Evolutionary conservation across 2,888 invertebrate genomes (phyloP).

Genomic region (Epiblema foenella): DNA sequence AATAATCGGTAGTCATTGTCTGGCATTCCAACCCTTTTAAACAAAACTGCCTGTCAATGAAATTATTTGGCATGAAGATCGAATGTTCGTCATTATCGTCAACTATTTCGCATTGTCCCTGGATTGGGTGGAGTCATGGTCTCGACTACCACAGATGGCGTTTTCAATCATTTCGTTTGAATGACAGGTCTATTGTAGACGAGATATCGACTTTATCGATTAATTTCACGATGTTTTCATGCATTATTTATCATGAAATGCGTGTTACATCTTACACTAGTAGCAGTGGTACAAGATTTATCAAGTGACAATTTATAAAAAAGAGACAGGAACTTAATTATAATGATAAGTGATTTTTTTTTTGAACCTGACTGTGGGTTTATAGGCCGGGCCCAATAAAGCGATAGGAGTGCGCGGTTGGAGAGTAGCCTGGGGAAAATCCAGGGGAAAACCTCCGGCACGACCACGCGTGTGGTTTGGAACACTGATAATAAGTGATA

Average conservation of each 20-base stretch:
- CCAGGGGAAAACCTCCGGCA: too few species aligned
- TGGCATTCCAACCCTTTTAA: constrained; percentile 25
- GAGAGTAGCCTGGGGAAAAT: too few species aligned
- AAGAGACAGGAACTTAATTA: too few species aligned
- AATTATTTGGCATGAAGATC: constrained; percentile 11
- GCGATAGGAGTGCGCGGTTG: too few species aligned
- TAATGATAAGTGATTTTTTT: too few species aligned
- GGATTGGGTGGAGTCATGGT: background rate
- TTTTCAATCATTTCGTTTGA: constrained; percentile 3
- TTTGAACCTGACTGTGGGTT: too few species aligned
- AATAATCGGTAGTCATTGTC: constrained; percentile 35
- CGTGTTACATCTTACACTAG: background rate
- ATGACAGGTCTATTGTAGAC: background rate
- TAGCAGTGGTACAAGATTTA: background rate
- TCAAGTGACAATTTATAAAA: background rate
- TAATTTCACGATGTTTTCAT: background rate
- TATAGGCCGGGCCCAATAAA: too few species aligned
- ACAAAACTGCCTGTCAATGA: constrained; percentile 21
- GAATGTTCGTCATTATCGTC: constrained; percentile 11
- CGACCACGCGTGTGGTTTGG: too few species aligned
- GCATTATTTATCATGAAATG: background rate
- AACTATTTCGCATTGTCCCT: constrained; percentile 16
- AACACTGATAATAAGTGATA: too few species aligned
- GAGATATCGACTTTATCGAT: background rate
- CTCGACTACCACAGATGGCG: background rate